Evolutionary conservation across 2,113 vertebrate genomes (phyloP).

Genomic region (Ophiodon elongatus): DNA sequence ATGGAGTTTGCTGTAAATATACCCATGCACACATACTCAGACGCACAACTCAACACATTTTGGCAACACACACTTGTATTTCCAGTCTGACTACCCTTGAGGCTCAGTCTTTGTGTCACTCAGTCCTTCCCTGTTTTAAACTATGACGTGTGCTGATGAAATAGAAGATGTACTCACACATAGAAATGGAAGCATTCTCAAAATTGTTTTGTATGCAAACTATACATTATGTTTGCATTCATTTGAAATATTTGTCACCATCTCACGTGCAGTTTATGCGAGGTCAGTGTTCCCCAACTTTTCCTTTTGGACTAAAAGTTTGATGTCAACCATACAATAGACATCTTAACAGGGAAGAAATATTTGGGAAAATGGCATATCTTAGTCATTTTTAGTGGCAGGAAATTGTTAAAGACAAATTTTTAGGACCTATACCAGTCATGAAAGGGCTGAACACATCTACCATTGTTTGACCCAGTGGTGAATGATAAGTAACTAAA

Average conservation of each 20-base stretch:
- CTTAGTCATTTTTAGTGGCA: background rate
- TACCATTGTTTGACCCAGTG: slow-evolving; percentile 2
- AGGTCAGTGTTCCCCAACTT: background rate
- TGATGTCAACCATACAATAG: background rate
- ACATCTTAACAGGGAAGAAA: background rate
- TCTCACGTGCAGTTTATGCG: background rate
- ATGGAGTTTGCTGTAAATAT: slow-evolving; percentile 48
- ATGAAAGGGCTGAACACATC: slow-evolving; percentile 9
- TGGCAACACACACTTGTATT: slow-evolving; percentile 73
- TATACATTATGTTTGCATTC: background rate
- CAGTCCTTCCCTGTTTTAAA: slow-evolving; percentile 23
- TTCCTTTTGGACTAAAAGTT: background rate
- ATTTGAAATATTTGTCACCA: background rate
- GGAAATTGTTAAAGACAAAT: background rate
- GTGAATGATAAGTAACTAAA: slow-evolving; percentile 52
- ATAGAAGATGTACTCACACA: slow-evolving; percentile 2
- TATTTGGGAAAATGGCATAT: background rate
- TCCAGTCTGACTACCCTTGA: slow-evolving; percentile 75
- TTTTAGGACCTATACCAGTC: background rate
- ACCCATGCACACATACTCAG: slow-evolving; percentile 24
- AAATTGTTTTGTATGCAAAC: slow-evolving; percentile 4
- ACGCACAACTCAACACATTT: slow-evolving; percentile 46
- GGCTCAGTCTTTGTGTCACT: slow-evolving; percentile 68
- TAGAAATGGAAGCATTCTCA: slow-evolving; percentile 4
- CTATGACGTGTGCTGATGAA: slow-evolving; percentile 39